Evolutionary conservation across 2,797 vertebrate genomes (phyloP).

Genomic region (Merluccius polli): DNA sequence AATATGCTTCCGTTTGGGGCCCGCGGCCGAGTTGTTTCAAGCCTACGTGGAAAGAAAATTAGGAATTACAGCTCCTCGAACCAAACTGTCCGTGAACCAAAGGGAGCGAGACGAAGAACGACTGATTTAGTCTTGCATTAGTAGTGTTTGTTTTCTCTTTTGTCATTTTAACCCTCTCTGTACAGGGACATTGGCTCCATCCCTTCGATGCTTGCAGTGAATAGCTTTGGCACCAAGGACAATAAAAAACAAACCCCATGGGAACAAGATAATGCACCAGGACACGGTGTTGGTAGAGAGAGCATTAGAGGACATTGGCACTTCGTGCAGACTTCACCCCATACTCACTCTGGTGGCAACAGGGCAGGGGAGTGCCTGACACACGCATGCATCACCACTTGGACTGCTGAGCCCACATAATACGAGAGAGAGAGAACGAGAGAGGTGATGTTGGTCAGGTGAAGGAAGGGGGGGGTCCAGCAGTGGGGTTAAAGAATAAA

Average conservation of each 20-base stretch:
- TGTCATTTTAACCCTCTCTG: not conserved
- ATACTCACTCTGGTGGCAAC: not conserved
- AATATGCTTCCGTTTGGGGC: constrained; percentile 53
- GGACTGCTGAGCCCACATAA: constrained; percentile 4
- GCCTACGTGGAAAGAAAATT: constrained; percentile 25
- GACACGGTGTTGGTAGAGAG: constrained; percentile 13
- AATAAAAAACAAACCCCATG: not conserved
- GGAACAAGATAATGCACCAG: not conserved
- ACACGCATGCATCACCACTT: constrained; percentile 47
- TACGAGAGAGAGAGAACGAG: constrained; percentile 28
- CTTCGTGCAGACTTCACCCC: not conserved
- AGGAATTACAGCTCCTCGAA: constrained; percentile 26
- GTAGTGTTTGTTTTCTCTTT: not conserved
- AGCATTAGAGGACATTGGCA: not conserved
- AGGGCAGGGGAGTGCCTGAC: constrained; percentile 31
- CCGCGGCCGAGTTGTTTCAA: constrained; percentile 45
- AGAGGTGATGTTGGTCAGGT: not conserved
- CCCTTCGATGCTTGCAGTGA: not conserved
- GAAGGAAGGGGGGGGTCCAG: not conserved
- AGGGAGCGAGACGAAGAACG: constrained; percentile 26
- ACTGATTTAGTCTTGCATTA: constrained; percentile 21
- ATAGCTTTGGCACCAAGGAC: constrained; percentile 5
- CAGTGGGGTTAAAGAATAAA: not conserved
- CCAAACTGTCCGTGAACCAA: constrained; percentile 41
- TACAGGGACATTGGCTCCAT: not conserved